phyloP scores from a whole-genome alignment of 2,113 vertebrate species.

The Ailuropoda melanoleuca region DNA sequence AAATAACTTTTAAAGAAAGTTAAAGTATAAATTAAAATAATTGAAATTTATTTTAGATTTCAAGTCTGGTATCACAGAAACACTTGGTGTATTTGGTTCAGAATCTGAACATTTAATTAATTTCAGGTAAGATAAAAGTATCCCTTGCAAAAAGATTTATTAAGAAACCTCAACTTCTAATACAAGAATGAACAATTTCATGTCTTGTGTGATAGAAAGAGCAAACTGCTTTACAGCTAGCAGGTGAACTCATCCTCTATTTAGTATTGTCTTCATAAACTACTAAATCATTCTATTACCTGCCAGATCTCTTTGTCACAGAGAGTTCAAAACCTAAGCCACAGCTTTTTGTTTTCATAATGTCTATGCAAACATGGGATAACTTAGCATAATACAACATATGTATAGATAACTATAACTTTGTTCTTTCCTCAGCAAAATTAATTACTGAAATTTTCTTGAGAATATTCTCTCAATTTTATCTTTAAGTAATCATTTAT shows the following conservation, averaged over 20 bases:
- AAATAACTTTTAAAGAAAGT: background rate
- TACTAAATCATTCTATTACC: background rate
- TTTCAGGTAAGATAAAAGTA: background rate
- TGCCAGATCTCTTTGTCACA: background rate
- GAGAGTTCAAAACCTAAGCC: too few species aligned
- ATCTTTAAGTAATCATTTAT: background rate
- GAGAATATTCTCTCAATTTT: background rate
- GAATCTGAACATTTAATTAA: background rate
- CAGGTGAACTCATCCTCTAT: background rate
- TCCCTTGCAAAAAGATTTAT: background rate
- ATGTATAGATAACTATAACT: background rate
- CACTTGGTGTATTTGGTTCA: background rate
- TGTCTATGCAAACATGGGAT: background rate
- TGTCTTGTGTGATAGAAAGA: background rate
- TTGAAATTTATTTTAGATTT: background rate
- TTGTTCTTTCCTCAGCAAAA: background rate
- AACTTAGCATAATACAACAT: background rate
- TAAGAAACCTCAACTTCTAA: background rate
- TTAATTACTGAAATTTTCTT: background rate
- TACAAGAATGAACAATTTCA: background rate
- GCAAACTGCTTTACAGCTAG: background rate
- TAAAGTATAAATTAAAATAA: background rate
- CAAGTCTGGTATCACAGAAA: background rate
- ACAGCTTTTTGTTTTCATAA: background rate
- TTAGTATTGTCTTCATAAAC: background rate